Conservation (phyloP, 2,113 vertebrate species). For the Alaudala cheleensis region DNA sequence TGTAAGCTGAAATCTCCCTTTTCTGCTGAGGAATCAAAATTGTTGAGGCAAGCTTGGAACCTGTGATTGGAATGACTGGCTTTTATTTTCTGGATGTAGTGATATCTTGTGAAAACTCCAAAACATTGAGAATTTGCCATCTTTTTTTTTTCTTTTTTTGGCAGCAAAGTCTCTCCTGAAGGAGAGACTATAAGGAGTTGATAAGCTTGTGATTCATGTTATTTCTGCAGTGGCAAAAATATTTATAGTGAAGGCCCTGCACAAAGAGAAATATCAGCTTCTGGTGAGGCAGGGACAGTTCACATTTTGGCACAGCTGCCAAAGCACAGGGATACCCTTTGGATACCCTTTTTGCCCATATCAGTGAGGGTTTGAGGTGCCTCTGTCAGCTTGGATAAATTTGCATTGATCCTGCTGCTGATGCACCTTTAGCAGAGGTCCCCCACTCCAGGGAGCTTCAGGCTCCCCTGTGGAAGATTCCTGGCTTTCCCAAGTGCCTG, state of each 20-base stretch:
- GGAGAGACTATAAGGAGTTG: background rate
- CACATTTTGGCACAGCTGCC: background rate
- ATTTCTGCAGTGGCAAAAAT: background rate
- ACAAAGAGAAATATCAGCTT: background rate
- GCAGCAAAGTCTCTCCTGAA: background rate
- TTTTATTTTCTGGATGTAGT: background rate
- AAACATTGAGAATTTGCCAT: background rate
- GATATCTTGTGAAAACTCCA: background rate
- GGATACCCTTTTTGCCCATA: background rate
- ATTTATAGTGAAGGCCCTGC: background rate
- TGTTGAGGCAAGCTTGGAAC: background rate
- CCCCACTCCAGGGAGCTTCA: accelerated
- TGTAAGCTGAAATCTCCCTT: background rate
- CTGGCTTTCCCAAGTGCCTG: background rate
- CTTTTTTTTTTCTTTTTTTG: background rate
- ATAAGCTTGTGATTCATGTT: background rate
- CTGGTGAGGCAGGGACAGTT: background rate
- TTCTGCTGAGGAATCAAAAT: background rate
- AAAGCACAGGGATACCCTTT: background rate
- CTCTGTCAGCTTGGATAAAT: background rate
- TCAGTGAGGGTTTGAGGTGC: background rate
- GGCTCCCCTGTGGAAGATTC: background rate
- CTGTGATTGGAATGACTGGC: background rate
- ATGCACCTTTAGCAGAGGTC: background rate
- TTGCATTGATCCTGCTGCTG: background rate